A percentile compares a stretch with the other conserved stretches of the same genome.
phyloP scores from a whole-genome alignment of 1,140 invertebrate genomes.

The Danaus melanippus region DNA sequence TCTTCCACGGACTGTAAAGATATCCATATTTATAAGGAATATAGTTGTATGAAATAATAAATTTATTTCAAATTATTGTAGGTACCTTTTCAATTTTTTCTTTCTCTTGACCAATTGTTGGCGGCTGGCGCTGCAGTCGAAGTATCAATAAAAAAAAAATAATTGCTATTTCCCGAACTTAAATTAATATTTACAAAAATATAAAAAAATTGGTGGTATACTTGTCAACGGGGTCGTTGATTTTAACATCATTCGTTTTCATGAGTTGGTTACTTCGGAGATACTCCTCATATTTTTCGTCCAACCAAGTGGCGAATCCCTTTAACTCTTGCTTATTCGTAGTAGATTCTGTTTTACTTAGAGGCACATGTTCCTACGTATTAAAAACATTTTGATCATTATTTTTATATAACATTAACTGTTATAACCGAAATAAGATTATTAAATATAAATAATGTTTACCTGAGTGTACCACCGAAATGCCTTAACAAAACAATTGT shows the following conservation, averaged over 20 bases:
- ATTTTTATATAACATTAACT: too few species aligned
- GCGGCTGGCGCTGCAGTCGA: too few species aligned
- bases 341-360: slow-evolving; percentile 1
- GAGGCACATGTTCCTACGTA: slow-evolving; percentile 22
- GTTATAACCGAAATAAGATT: neutral
- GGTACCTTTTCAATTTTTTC: slow-evolving; percentile 31
- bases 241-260: too few species aligned
- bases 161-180: too few species aligned
- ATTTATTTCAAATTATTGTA: neutral
- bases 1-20: slow-evolving; percentile 33
- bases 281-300: slow-evolving; percentile 47
- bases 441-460: slow-evolving; percentile 17
- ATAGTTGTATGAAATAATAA: neutral
- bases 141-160: too few species aligned
- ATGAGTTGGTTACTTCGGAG: slow-evolving; percentile 17
- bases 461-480: slow-evolving; percentile 58
- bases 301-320: slow-evolving; percentile 45
- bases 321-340: slow-evolving; percentile 19
- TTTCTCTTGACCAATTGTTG: slow-evolving; percentile 16
- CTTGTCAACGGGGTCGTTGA: too few species aligned
- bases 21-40: neutral
- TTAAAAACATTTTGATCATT: neutral
- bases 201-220: too few species aligned
- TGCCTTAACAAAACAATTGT: slow-evolving; percentile 51
- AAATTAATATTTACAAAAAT: too few species aligned